Percentiles rank a stretch among this genome's conserved stretches.
Conservation (phyloP, 2,888 invertebrate species). For the Aphidius colemani region DNA sequence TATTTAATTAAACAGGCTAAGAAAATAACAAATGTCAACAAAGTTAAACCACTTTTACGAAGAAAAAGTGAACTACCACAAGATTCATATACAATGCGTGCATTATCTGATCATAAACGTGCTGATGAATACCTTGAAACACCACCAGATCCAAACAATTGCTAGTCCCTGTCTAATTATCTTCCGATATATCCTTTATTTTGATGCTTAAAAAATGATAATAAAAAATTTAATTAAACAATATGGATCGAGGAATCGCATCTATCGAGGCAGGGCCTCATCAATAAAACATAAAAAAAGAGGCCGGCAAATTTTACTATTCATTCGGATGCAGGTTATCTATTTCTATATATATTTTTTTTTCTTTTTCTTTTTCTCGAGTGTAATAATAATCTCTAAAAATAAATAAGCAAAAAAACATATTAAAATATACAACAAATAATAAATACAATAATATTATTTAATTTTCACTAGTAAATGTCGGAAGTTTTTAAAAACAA, state of each 20-base stretch:
- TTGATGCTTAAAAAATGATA: constrained; percentile 47
- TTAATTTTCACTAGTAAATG: no score
- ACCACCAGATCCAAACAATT: constrained; percentile 84
- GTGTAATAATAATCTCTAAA: background rate
- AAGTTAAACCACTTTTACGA: constrained; percentile 86
- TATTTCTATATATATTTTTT: constrained; percentile 30
- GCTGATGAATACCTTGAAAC: constrained; percentile 88
- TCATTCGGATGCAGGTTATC: constrained; percentile 34
- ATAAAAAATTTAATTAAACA: no score
- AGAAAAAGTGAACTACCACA: constrained; percentile 96
- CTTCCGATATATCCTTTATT: constrained; percentile 53
- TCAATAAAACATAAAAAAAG: background rate
- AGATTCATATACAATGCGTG: constrained; percentile 88
- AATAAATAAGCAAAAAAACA: constrained; percentile 16
- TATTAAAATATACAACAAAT: constrained; percentile 2
- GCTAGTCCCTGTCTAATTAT: constrained; percentile 68
- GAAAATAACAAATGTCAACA: constrained; percentile 56
- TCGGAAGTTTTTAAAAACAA: no score
- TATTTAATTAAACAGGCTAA: constrained; percentile 42
- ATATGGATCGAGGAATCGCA: background rate
- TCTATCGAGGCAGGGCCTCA: background rate
- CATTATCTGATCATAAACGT: constrained; percentile 89
- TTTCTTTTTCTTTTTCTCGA: constrained; percentile 21
- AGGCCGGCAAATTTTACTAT: constrained; percentile 13
- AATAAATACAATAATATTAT: no score